Evolutionary conservation across 2,113 vertebrate genomes (phyloP).

Genomic region (Oreotrochilus melanogaster): DNA sequence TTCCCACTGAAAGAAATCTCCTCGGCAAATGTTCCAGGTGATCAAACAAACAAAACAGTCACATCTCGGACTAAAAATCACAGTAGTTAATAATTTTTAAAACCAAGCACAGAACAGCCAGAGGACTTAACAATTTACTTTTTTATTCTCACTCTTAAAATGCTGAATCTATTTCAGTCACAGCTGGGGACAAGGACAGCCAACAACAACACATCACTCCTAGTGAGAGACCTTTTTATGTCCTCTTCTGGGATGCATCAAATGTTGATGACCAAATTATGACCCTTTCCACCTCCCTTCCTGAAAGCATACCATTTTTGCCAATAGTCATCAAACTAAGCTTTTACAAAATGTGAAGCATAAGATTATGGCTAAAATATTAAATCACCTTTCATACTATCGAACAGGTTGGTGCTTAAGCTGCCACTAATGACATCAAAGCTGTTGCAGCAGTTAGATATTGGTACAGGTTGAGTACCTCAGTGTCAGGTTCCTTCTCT

Average conservation of each 20-base stretch:
- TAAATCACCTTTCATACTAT: not conserved
- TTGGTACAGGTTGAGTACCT: not conserved
- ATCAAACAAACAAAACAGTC: not conserved
- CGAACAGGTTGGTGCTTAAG: not conserved
- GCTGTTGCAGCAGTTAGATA: not conserved
- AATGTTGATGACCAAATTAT: slow-evolving; percentile 54
- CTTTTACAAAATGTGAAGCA: not conserved
- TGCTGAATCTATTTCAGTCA: slow-evolving; percentile 31
- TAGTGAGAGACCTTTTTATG: slow-evolving; percentile 26
- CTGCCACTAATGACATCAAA: not conserved
- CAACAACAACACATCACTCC: slow-evolving; percentile 52
- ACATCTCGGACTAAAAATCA: not conserved
- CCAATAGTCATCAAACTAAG: not conserved
- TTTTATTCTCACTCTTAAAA: slow-evolving; percentile 37
- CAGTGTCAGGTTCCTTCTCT: not conserved
- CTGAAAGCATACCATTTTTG: slow-evolving; percentile 11
- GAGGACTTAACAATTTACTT: not conserved
- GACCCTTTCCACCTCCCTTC: slow-evolving; percentile 52
- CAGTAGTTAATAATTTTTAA: not conserved
- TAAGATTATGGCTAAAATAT: not conserved
- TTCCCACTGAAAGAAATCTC: not conserved
- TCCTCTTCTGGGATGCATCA: slow-evolving; percentile 52
- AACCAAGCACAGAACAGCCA: not conserved
- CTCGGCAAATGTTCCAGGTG: not conserved
- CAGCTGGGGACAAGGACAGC: slow-evolving; percentile 35